phyloP scores from a whole-genome alignment of 1,140 invertebrate genomes.

The Cheumatopsyche charites region DNA sequence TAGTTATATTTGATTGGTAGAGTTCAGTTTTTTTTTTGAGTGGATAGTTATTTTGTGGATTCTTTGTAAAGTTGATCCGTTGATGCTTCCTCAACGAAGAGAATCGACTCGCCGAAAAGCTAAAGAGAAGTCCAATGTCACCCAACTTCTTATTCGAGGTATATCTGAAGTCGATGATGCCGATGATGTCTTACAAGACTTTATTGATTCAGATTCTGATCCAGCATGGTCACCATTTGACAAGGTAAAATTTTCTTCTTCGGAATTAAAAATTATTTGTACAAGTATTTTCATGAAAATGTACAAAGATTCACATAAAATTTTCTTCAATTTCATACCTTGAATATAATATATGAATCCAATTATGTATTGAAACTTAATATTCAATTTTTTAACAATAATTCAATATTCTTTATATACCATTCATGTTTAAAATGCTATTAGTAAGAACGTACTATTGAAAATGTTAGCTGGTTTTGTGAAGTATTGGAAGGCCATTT shows the following conservation, averaged over 20 bases:
- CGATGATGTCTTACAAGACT: constrained; percentile 59
- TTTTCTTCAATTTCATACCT: not conserved
- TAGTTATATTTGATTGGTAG: constrained; percentile 28
- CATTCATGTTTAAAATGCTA: too few relatives aligned
- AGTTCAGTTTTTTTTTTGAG: constrained; percentile 41
- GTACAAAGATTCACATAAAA: too few relatives aligned
- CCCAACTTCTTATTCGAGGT: constrained; percentile 20
- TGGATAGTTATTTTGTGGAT: constrained; percentile 45
- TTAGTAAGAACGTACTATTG: too few relatives aligned
- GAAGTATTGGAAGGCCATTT: too few relatives aligned
- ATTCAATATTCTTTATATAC: too few relatives aligned
- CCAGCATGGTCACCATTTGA: constrained; percentile 74
- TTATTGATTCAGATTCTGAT: constrained; percentile 71
- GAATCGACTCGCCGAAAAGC: constrained; percentile 70
- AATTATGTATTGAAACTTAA: too few relatives aligned
- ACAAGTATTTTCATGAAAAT: too few relatives aligned
- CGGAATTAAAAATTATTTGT: too few relatives aligned
- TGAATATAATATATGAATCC: constrained; percentile 1
- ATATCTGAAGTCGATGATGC: constrained; percentile 38
- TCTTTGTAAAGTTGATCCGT: constrained; percentile 53
- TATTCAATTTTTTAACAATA: too few relatives aligned
- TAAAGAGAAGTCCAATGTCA: constrained; percentile 57
- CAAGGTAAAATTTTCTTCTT: constrained; percentile 52
- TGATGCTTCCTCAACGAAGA: constrained; percentile 63
- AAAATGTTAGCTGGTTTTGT: too few relatives aligned